Evolutionary conservation across 1,140 invertebrate genomes (phyloP), one percentile per base, ranked within the genome.

Genomic region (Stratiolaelaps scimitus): DNA sequence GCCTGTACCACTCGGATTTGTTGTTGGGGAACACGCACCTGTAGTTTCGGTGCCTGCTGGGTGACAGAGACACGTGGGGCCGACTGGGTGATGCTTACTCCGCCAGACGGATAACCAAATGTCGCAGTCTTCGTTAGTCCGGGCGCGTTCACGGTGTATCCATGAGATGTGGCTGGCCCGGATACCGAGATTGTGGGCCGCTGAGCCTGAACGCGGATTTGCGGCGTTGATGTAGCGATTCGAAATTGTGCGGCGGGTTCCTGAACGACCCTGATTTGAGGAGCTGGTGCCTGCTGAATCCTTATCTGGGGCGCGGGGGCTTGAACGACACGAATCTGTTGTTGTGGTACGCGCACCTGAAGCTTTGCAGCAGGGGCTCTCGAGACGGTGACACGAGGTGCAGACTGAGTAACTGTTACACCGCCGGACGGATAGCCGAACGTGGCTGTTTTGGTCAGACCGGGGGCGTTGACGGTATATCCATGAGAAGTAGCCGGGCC

Each of bases 121-220:
- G 53, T 60, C 26, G 53, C 53, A 17, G 53, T 60, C 26, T 60
- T 60, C 53, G 53, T 60, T 13, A 60, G 23, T 19, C 53, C 53
- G 23, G 53, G 53, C 26, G 53, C 53, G 53, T 60, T 60, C 15
- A 60, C 53, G 2, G 53, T 60, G 23, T 60, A 60, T 26, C 53
- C 53, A 10, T 60, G 53, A 17, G 53, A 60, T 17, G 53, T 60
- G 23, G 53, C 53, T 34, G 53, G 53, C 34, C 53, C 53, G 23
- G 53, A 60, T 17, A 60, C 53, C 26, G 53, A 26, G 53, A 60
- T 34, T 26, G 13, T 26, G 6, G 26, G 53, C 23, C 26, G 53
- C 23, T 60, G 53, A 10, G 34, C 10, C 10, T 40, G 34, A 6
- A 40, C 4, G 34, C 34, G 34, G 5, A 40, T 10, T 10, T 40